Conservation (phyloP, 1,140 invertebrate genomes). For the Coenobita brevimanus region DNA sequence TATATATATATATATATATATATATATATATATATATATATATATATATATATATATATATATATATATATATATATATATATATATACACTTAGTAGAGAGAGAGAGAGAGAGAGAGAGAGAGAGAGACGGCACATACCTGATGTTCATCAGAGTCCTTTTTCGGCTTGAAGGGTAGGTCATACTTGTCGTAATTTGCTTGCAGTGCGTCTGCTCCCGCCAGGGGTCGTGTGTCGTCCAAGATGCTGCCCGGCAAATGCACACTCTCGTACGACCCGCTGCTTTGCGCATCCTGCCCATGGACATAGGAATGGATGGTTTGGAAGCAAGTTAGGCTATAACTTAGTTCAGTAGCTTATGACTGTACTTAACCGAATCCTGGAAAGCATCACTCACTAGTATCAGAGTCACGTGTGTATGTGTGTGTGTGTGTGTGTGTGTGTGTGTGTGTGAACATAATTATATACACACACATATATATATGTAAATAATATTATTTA, state of each 20-base stretch:
- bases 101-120: not conserved
- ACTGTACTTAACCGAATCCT: too few relatives aligned
- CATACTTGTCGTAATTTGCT: conserved; percentile 35
- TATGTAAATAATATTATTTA: too few relatives aligned
- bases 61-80: not conserved
- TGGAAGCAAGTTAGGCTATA: too few relatives aligned
- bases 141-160: conserved; percentile 31
- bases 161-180: conserved; percentile 12
- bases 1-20: conserved; percentile 28
- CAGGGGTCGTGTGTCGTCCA: conserved; percentile 32
- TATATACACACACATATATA: too few relatives aligned
- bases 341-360: too few relatives aligned
- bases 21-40: not conserved
- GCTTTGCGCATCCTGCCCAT: too few relatives aligned
- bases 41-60: not conserved
- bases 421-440: too few relatives aligned
- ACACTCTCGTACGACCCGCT: conserved; percentile 51
- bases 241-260: conserved; percentile 52
- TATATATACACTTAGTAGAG: not conserved
- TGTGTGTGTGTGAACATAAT: too few relatives aligned
- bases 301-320: too few relatives aligned
- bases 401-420: too few relatives aligned
- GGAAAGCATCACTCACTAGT: too few relatives aligned
- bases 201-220: not conserved
- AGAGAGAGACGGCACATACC: not conserved